Percentiles rank a stretch among this genome's conserved stretches.
Evolutionary conservation across 1,140 invertebrate species (phyloP).

Genomic region (Octopus sinensis): DNA sequence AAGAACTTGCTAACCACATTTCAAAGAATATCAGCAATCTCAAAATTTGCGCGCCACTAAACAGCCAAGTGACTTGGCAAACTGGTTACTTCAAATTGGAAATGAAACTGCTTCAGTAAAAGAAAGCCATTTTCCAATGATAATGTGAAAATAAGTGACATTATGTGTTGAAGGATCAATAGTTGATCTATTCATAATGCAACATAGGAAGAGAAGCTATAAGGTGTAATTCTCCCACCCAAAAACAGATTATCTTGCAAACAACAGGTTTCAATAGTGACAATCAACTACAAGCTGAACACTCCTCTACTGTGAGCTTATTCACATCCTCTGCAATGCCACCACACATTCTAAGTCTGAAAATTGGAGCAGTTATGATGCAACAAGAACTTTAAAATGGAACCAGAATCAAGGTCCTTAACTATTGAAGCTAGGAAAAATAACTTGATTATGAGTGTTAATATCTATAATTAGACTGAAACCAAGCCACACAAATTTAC

Average conservation of each 20-base stretch:
- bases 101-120: neutral
- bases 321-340: conserved; percentile 26
- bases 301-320: conserved; percentile 33
- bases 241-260: neutral
- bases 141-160: neutral
- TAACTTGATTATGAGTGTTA: neutral
- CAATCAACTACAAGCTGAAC: conserved; percentile 21
- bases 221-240: neutral
- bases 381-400: conserved; percentile 31
- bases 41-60: neutral
- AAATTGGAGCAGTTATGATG: conserved; percentile 23
- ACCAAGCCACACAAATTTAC: neutral
- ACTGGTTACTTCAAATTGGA: neutral
- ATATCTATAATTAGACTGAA: neutral
- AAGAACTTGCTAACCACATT: neutral
- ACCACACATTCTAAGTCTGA: conserved; percentile 36
- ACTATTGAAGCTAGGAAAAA: neutral
- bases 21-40: conserved; percentile 13
- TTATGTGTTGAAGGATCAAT: neutral
- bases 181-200: neutral
- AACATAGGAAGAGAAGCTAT: neutral
- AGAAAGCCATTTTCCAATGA: neutral
- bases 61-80: neutral
- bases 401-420: conserved; percentile 27
- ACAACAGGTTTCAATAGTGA: conserved; percentile 19